These are phyloP conservation scores for Istiophorus platypterus DNA, from an alignment of 2,113 vertebrate genomes.

Conservation along the genomic window DNA sequence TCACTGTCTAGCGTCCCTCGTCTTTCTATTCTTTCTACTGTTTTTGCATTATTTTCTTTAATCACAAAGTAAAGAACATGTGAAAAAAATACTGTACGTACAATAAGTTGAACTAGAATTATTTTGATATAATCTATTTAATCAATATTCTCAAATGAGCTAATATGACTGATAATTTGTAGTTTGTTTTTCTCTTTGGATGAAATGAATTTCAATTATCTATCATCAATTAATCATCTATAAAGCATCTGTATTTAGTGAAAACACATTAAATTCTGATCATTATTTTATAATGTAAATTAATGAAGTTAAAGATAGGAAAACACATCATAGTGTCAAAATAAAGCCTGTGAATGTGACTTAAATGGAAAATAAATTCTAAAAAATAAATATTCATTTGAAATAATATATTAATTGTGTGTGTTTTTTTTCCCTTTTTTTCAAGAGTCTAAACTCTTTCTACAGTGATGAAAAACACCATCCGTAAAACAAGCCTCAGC, in stretches of 20 bases:
- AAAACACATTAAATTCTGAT: background rate
- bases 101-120: background rate
- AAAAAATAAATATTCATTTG: background rate
- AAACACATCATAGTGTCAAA: background rate
- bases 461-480: background rate
- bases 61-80: background rate
- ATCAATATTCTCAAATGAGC: background rate
- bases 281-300: background rate
- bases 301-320: background rate
- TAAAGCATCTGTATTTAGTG: background rate
- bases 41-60: background rate
- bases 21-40: background rate
- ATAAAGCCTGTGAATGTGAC: constrained; percentile 2
- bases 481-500: background rate
- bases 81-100: background rate
- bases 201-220: background rate
- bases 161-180: background rate
- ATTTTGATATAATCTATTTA: background rate
- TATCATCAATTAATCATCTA: background rate
- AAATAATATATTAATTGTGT: background rate
- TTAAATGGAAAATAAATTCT: background rate
- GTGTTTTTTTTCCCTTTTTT: background rate
- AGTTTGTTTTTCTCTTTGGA: background rate
- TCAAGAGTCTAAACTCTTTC: background rate
- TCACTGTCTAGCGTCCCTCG: background rate